phyloP scores from a whole-genome alignment of 2,888 invertebrate genomes.

The Ochlodes sylvanus region DNA sequence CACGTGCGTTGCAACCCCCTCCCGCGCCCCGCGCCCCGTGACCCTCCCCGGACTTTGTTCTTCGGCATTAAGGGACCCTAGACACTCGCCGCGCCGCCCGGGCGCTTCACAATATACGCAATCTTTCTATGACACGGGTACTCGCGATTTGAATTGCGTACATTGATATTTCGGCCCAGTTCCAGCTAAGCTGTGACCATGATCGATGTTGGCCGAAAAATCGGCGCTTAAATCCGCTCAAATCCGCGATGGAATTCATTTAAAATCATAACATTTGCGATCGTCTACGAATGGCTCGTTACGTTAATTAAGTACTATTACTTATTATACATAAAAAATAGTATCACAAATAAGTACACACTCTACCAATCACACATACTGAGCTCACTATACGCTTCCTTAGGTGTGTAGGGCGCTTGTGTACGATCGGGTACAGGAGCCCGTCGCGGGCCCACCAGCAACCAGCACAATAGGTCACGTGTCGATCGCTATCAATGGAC shows the following conservation, averaged over 20 bases:
- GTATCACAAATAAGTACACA: too few relatives aligned
- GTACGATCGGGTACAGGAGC: slow-evolving; percentile 29
- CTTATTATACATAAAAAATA: too few relatives aligned
- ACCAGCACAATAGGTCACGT: slow-evolving; percentile 65
- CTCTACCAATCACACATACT: not conserved
- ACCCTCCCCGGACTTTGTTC: slow-evolving; percentile 29
- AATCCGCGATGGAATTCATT: too few relatives aligned
- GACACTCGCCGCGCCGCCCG: not conserved
- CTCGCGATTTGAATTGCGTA: too few relatives aligned
- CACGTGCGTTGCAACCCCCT: slow-evolving; percentile 65
- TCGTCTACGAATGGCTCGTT: too few relatives aligned
- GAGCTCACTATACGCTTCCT: not conserved
- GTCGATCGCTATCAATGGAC: slow-evolving; percentile 73
- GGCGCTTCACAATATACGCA: not conserved
- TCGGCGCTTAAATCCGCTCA: too few relatives aligned
- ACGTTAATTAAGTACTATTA: too few relatives aligned
- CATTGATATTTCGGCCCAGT: too few relatives aligned
- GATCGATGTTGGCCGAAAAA: too few relatives aligned
- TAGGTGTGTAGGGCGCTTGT: not conserved
- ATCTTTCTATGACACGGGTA: too few relatives aligned
- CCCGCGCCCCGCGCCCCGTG: slow-evolving; percentile 34
- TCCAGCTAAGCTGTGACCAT: too few relatives aligned
- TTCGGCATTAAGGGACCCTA: slow-evolving; percentile 2
- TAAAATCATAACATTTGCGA: too few relatives aligned
- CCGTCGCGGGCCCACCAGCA: slow-evolving; percentile 34